Conservation (phyloP, 2,888 invertebrate genomes). For the Macrosiphum euphorbiae region DNA sequence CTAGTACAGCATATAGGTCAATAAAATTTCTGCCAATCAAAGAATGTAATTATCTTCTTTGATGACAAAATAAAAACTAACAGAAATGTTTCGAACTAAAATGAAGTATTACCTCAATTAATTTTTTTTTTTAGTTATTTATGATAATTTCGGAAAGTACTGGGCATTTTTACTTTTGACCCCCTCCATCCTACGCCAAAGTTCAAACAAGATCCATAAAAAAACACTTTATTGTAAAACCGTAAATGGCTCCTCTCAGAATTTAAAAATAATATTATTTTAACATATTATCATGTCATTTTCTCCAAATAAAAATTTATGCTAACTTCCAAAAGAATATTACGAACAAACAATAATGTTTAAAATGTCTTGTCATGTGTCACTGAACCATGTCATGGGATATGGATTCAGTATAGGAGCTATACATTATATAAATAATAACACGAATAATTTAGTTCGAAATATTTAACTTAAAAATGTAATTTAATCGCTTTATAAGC, state of each 20-base stretch:
- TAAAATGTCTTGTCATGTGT: neutral
- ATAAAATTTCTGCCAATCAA: neutral
- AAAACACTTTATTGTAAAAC: neutral
- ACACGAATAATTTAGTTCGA: neutral
- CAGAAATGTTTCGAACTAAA: neutral
- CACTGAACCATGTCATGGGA: neutral
- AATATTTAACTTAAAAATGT: conserved; percentile 17
- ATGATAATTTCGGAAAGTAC: neutral
- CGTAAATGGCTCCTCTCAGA: neutral
- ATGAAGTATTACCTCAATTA: no score
- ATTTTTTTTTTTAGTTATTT: neutral
- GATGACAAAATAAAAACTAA: neutral
- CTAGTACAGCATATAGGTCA: neutral
- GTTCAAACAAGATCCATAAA: neutral
- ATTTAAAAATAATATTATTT: neutral
- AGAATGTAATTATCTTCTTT: neutral
- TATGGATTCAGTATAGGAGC: neutral
- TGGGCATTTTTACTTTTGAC: neutral
- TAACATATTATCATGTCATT: neutral
- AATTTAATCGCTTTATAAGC: conserved; percentile 7
- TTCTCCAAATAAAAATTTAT: neutral
- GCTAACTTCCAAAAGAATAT: neutral
- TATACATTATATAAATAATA: neutral
- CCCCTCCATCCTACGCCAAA: no score
- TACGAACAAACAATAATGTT: neutral